Percentiles rank a stretch among this genome's conserved stretches.
Conservation (phyloP, 2,888 invertebrate species). For the Tridacna crocea region DNA sequence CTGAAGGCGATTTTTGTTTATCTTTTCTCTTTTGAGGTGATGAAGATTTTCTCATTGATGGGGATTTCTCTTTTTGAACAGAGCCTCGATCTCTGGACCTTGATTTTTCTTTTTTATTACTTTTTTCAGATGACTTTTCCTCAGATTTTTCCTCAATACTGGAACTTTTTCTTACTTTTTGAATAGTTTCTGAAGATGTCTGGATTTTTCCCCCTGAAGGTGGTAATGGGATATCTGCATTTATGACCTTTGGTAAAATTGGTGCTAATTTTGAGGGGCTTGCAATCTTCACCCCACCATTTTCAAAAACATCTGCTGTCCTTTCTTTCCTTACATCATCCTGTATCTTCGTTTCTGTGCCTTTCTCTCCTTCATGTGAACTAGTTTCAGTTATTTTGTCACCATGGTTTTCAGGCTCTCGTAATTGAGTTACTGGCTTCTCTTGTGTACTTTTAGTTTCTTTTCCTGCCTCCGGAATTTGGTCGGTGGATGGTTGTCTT, state of each 20-base stretch:
- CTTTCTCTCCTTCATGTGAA: slow-evolving; percentile 25
- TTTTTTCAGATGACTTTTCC: background rate
- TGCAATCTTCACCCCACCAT: slow-evolving; percentile 1
- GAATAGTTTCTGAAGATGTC: slow-evolving; percentile 12
- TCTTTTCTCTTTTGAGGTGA: slow-evolving; percentile 14
- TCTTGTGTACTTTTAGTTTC: slow-evolving; percentile 16
- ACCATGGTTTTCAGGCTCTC: too few relatives aligned
- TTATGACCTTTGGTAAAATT: slow-evolving; percentile 52
- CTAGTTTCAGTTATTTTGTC: too few relatives aligned
- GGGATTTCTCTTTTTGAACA: slow-evolving; percentile 10
- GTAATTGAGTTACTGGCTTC: too few relatives aligned
- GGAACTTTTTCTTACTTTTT: slow-evolving; percentile 32
- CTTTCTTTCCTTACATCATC: background rate
- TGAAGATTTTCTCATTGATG: background rate
- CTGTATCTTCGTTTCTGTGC: background rate
- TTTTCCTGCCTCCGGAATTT: slow-evolving; percentile 22
- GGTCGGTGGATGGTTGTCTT: slow-evolving; percentile 19
- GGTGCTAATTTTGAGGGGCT: slow-evolving; percentile 34
- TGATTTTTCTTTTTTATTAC: background rate
- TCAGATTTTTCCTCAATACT: slow-evolving; percentile 19
- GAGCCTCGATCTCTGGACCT: slow-evolving; percentile 25
- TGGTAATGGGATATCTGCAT: slow-evolving; percentile 47
- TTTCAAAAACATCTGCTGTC: slow-evolving; percentile 38
- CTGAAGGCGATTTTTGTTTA: background rate
- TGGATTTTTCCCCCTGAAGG: background rate